Evolutionary conservation across 1,140 invertebrate species (phyloP).

Genomic region (Archivesica marissinica): DNA sequence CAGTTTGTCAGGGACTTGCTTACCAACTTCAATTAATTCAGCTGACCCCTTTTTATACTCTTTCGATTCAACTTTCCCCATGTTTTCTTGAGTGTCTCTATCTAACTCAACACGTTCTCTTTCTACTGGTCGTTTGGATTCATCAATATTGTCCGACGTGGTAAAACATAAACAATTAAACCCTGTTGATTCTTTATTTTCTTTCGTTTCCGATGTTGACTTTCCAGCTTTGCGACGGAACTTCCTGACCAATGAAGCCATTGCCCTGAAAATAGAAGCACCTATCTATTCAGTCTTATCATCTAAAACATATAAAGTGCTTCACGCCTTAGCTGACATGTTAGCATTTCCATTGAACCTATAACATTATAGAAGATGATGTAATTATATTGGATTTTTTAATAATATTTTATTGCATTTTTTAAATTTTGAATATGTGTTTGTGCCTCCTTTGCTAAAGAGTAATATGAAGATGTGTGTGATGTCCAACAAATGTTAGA

Average conservation of each 20-base stretch:
- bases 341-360: too few relatives aligned
- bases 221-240: neutral
- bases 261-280: slow-evolving; percentile 51
- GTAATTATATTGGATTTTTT: too few relatives aligned
- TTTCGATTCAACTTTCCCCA: slow-evolving; percentile 44
- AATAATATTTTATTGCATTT: too few relatives aligned
- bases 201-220: neutral
- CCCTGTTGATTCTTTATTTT: neutral
- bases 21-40: slow-evolving; percentile 19
- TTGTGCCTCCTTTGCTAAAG: too few relatives aligned
- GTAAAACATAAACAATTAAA: slow-evolving; percentile 30
- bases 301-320: too few relatives aligned
- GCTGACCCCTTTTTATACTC: neutral
- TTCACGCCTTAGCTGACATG: too few relatives aligned
- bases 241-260: slow-evolving; percentile 29
- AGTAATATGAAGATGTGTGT: too few relatives aligned
- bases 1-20: neutral
- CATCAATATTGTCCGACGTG: slow-evolving; percentile 14
- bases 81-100: slow-evolving; percentile 2
- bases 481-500: too few relatives aligned
- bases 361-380: too few relatives aligned
- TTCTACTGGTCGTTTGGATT: neutral
- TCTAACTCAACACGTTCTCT: neutral
- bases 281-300: too few relatives aligned
- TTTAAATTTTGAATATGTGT: too few relatives aligned